phyloP scores from a whole-genome alignment of 2,797 vertebrate species.

The Smutsia gigantea region DNA sequence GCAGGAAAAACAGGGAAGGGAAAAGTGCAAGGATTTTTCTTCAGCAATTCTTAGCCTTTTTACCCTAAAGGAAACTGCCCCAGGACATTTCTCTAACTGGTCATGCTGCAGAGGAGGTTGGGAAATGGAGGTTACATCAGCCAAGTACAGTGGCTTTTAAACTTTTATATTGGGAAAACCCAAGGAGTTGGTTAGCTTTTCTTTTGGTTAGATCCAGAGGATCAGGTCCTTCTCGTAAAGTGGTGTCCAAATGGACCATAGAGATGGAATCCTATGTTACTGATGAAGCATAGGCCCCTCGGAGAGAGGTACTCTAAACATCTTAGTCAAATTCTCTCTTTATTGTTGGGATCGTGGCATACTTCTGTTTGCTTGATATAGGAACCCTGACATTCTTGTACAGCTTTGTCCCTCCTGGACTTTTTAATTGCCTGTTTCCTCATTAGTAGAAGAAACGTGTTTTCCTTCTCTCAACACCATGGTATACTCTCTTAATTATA shows the following conservation, averaged over 20 bases:
- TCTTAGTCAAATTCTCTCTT: not conserved
- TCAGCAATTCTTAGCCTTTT: not conserved
- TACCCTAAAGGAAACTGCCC: not conserved
- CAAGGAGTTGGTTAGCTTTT: not conserved
- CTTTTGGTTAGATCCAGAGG: not conserved
- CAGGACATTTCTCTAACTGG: not conserved
- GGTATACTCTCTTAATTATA: not conserved
- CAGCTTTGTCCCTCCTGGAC: not conserved
- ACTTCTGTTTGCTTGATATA: not conserved
- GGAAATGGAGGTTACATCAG: not conserved
- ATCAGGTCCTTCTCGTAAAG: not conserved
- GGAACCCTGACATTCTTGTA: not conserved
- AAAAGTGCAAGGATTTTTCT: not conserved
- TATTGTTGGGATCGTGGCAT: not conserved
- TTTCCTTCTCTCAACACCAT: not conserved
- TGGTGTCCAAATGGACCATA: not conserved
- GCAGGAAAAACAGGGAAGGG: not conserved
- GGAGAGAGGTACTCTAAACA: not conserved
- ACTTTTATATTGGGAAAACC: not conserved
- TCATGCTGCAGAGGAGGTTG: not conserved
- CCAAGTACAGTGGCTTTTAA: not conserved
- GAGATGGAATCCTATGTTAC: not conserved
- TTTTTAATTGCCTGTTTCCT: constrained; percentile 17
- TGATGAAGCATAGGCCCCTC: not conserved
- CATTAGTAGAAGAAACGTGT: not conserved